Conservation (phyloP, 2,113 vertebrate species). For the Gnathonemus echidnorhynchus region DNA sequence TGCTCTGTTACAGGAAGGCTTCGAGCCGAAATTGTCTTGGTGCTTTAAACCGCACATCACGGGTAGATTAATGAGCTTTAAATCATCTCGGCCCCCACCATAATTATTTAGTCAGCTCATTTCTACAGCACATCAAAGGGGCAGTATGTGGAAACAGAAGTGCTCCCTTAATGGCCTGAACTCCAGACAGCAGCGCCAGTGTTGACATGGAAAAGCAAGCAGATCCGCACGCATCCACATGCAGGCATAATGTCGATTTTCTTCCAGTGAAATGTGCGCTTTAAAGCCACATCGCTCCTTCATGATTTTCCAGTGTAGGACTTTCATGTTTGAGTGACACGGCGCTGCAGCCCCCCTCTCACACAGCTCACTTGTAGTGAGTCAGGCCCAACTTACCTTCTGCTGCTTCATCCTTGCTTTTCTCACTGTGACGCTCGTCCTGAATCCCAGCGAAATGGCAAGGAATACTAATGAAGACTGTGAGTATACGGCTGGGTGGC, state of each 20-base stretch:
- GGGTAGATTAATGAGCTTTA: constrained; percentile 15
- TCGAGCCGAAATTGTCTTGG: constrained; percentile 12
- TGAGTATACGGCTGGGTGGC: neutral
- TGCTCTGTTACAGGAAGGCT: constrained; percentile 13
- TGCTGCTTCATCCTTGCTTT: neutral
- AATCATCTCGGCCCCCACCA: neutral
- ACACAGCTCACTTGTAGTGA: neutral
- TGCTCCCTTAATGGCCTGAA: neutral
- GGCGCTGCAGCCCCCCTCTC: neutral
- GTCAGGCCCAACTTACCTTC: neutral
- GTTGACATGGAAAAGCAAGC: neutral
- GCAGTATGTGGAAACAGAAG: neutral
- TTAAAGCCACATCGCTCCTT: neutral
- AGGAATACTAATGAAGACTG: neutral
- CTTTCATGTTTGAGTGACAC: neutral
- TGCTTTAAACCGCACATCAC: neutral
- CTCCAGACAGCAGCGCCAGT: neutral
- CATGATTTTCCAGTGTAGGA: neutral
- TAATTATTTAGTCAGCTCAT: constrained; percentile 18
- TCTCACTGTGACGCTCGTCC: neutral
- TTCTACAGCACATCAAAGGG: neutral
- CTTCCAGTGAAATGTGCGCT: neutral
- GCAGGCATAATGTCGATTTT: neutral
- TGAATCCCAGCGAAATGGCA: neutral
- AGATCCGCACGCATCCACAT: neutral